phyloP scores from a whole-genome alignment of 2,888 invertebrate species.

The Nephrotoma guestfalica region DNA sequence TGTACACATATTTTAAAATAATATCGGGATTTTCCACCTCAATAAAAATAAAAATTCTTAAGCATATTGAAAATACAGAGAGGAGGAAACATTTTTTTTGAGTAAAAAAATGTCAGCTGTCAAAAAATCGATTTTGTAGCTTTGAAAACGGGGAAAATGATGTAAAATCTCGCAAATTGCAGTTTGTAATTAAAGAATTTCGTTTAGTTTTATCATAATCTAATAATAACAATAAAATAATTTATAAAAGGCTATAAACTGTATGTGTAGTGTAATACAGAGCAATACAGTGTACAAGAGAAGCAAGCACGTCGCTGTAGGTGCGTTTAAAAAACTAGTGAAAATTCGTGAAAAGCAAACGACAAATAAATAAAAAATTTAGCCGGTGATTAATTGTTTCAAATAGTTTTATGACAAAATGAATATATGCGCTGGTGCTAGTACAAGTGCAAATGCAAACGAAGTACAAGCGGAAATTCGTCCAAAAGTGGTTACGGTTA shows the following conservation, averaged over 20 bases:
- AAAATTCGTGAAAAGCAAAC: neutral
- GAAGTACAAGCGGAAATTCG: constrained; percentile 38
- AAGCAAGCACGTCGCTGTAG: neutral
- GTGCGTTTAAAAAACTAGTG: neutral
- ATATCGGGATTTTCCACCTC: neutral
- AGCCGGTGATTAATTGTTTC: neutral
- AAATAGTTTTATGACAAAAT: neutral
- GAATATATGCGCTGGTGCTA: constrained; percentile 10
- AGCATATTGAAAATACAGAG: neutral
- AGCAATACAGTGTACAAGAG: neutral
- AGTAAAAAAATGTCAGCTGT: neutral
- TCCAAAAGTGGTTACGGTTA: constrained; percentile 83
- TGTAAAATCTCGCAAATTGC: neutral
- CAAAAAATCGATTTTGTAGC: neutral
- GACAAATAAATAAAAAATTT: neutral
- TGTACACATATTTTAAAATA: neutral
- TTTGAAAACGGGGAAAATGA: neutral
- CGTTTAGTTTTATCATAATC: neutral
- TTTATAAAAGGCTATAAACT: neutral
- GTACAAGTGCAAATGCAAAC: constrained; percentile 18
- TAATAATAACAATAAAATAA: neutral
- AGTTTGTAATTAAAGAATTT: neutral
- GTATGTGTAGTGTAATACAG: neutral
- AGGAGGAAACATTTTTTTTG: neutral
- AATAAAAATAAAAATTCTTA: neutral